A percentile compares a stretch with the other conserved stretches of the same genome.
Conservation (phyloP, 2,113 vertebrate genomes). For the Cheirogaleus medius region DNA sequence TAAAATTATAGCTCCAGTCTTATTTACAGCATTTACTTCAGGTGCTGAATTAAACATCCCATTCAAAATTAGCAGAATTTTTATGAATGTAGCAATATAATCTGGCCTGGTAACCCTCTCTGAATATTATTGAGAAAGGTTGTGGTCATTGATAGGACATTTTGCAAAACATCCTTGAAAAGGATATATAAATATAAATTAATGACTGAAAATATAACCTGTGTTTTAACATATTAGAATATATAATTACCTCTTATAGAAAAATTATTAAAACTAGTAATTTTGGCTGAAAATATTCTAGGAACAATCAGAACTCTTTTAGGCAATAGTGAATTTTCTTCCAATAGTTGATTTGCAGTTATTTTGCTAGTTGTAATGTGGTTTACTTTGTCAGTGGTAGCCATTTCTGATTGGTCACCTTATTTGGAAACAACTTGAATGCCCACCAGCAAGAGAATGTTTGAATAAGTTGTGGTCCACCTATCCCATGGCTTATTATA, state of each 20-base stretch:
- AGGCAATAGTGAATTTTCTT: background rate
- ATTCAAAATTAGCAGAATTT: background rate
- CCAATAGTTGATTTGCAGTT: background rate
- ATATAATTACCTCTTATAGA: background rate
- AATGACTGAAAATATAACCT: constrained; percentile 31
- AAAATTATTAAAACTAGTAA: constrained; percentile 37
- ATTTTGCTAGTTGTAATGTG: background rate
- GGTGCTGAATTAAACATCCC: background rate
- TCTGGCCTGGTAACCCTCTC: background rate
- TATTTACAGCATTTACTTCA: background rate
- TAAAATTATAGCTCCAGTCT: constrained; percentile 5
- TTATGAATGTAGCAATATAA: background rate
- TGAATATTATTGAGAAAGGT: constrained; percentile 20
- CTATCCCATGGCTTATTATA: background rate
- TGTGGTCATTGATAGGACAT: background rate
- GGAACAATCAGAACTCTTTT: constrained; percentile 1
- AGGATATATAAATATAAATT: constrained; percentile 11
- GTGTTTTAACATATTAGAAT: constrained; percentile 1
- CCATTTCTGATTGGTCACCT: constrained; percentile 14
- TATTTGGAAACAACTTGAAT: constrained; percentile 29
- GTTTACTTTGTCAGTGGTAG: constrained; percentile 23
- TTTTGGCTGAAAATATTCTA: constrained; percentile 31
- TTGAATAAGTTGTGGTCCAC: background rate
- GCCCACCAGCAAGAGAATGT: background rate
- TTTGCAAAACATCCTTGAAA: constrained; percentile 21